Percentiles rank a stretch among this genome's conserved stretches.
phyloP scores from a whole-genome alignment of 2,113 vertebrate genomes.

The Morone saxatilis region DNA sequence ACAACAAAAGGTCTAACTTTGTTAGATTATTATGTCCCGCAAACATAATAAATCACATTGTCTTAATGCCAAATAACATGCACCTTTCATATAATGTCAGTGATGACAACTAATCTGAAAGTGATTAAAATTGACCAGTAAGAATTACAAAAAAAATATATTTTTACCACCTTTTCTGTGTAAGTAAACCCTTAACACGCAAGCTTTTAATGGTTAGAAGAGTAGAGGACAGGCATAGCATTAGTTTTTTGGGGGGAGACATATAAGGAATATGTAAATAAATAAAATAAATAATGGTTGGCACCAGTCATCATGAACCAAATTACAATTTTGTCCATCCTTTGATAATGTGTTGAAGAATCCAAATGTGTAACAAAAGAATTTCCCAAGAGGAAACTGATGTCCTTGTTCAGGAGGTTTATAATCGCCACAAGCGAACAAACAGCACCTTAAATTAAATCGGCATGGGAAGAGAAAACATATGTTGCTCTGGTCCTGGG shows the following conservation, averaged over 20 bases:
- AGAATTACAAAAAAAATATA: background rate
- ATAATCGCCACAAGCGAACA: conserved; percentile 56
- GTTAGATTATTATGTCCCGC: background rate
- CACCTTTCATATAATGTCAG: too few relatives aligned
- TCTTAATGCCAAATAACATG: background rate
- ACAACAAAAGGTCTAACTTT: conserved; percentile 3
- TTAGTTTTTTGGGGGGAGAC: background rate
- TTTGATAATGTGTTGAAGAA: background rate
- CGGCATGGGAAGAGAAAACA: conserved; percentile 51
- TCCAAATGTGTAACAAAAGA: conserved; percentile 19
- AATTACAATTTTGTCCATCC: background rate
- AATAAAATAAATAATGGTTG: conserved; percentile 25
- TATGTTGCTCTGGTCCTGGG: conserved; percentile 56
- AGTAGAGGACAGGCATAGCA: background rate
- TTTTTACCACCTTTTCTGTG: background rate
- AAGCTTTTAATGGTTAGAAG: background rate
- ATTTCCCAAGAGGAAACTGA: conserved; percentile 26
- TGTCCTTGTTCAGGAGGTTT: conserved; percentile 56
- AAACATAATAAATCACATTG: background rate
- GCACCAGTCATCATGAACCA: conserved; percentile 9
- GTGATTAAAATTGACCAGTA: background rate
- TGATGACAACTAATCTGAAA: background rate
- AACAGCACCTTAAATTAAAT: conserved; percentile 63
- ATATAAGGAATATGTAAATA: background rate
- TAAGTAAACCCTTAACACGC: background rate